Evolutionary conservation across 2,888 invertebrate genomes (phyloP).

Genomic region (Eulithis testata): DNA sequence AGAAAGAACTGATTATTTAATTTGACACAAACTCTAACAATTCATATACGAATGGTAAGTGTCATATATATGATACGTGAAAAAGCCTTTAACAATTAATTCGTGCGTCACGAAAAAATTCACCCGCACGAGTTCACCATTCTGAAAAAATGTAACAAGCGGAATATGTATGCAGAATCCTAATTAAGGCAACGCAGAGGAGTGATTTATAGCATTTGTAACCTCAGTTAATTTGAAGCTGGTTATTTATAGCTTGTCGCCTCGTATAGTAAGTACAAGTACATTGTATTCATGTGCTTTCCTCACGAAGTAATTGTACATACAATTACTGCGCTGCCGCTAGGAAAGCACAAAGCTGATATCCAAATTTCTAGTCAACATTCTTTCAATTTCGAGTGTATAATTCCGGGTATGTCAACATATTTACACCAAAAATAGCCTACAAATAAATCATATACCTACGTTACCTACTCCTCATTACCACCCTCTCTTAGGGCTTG

Average conservation of each 20-base stretch:
- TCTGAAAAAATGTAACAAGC: conserved; percentile 32
- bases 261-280: conserved; percentile 21
- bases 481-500: too few species aligned
- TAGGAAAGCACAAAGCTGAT: too few species aligned
- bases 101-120: conserved; percentile 16
- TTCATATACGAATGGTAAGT: too few species aligned
- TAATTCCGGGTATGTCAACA: too few species aligned
- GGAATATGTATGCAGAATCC: conserved; percentile 49
- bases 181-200: conserved; percentile 52
- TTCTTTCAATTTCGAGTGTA: too few species aligned
- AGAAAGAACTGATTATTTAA: too few species aligned
- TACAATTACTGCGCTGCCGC: too few species aligned
- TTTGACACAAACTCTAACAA: too few species aligned
- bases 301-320: neutral
- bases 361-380: too few species aligned
- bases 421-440: too few species aligned
- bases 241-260: conserved; percentile 56
- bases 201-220: conserved; percentile 58
- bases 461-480: too few species aligned
- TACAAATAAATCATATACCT: too few species aligned
- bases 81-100: neutral
- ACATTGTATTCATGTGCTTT: conserved; percentile 5
- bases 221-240: conserved; percentile 50
- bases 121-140: conserved; percentile 13
- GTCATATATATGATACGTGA: neutral